These are phyloP conservation scores for Aspidiotus rigidus DNA, from an alignment of 2,888 invertebrate species.

Conservation along the genomic window DNA sequence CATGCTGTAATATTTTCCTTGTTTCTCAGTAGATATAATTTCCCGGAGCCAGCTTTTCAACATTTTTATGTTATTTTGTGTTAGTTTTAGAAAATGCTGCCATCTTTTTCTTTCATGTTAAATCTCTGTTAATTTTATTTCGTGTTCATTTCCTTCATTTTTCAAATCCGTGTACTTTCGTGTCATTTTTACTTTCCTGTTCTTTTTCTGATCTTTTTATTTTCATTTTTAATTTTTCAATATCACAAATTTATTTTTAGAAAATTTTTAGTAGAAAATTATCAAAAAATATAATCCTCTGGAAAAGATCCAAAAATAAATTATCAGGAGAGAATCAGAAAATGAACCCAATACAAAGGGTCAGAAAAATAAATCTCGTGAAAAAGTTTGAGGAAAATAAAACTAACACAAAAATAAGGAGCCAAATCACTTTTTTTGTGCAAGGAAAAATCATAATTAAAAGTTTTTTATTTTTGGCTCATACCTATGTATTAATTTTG, in stretches of 20 bases:
- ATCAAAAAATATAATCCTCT: too few relatives aligned
- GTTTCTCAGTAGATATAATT: background rate
- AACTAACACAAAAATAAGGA: too few relatives aligned
- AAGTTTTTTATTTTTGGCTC: too few relatives aligned
- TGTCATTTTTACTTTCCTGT: background rate
- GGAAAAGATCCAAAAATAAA: background rate
- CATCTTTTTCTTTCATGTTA: background rate
- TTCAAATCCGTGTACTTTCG: background rate
- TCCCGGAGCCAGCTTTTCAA: background rate
- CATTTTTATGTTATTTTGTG: background rate
- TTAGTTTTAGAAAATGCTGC: background rate
- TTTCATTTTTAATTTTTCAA: background rate
- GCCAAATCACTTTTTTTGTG: too few relatives aligned
- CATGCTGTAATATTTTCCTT: too few relatives aligned
- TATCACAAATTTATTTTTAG: background rate
- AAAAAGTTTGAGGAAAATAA: too few relatives aligned
- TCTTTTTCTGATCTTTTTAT: background rate
- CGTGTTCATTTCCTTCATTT: background rate
- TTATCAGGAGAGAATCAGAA: background rate
- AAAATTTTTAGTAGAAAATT: background rate
- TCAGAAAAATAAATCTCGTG: too few relatives aligned
- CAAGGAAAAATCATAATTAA: too few relatives aligned
- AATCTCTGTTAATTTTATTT: background rate
- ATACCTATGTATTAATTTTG: too few relatives aligned
- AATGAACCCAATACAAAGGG: too few relatives aligned